Evolutionary conservation across 2,888 invertebrate genomes (phyloP).

Genomic region (Sussaba pulchella): DNA sequence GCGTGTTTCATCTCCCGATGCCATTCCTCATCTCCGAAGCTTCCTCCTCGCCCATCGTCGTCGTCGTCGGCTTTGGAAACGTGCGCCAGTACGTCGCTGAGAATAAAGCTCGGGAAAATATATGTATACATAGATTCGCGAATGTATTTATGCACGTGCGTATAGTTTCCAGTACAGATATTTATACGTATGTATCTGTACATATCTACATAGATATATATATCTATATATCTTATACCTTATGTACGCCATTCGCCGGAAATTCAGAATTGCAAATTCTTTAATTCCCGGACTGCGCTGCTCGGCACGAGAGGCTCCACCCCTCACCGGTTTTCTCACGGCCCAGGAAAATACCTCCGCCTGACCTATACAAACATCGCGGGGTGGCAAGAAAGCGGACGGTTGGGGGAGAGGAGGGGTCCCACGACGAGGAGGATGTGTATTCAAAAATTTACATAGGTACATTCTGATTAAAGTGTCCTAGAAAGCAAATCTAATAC

Average conservation of each 20-base stretch:
- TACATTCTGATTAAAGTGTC: conserved; percentile 84
- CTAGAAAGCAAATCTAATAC: conserved; percentile 84
- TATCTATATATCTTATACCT: conserved; percentile 36
- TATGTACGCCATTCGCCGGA: conserved; percentile 77
- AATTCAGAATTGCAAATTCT: conserved; percentile 85
- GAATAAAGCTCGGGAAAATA: conserved; percentile 52
- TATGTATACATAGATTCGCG: conserved; percentile 37
- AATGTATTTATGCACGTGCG: conserved; percentile 50
- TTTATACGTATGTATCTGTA: conserved; percentile 38
- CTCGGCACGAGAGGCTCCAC: conserved; percentile 68
- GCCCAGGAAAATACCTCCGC: conserved; percentile 82
- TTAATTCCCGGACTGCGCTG: conserved; percentile 81
- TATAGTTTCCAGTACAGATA: too few species aligned
- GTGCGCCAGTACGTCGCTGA: conserved; percentile 51
- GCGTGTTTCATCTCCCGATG: conserved; percentile 7
- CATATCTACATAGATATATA: conserved; percentile 8
- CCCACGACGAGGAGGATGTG: conserved; percentile 77
- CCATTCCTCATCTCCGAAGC: conserved; percentile 6
- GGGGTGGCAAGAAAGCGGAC: conserved; percentile 73
- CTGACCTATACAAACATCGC: conserved; percentile 84
- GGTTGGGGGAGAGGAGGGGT: conserved; percentile 14
- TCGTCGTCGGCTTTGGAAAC: conserved; percentile 46
- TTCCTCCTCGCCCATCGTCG: conserved; percentile 19
- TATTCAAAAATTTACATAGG: conserved; percentile 85
- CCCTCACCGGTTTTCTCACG: conserved; percentile 68